A percentile compares a stretch with the other conserved stretches of the same genome.
These are phyloP conservation scores for Pseudonaja textilis DNA, from an alignment of 2,113 vertebrate species.

Conservation along the genomic window DNA sequence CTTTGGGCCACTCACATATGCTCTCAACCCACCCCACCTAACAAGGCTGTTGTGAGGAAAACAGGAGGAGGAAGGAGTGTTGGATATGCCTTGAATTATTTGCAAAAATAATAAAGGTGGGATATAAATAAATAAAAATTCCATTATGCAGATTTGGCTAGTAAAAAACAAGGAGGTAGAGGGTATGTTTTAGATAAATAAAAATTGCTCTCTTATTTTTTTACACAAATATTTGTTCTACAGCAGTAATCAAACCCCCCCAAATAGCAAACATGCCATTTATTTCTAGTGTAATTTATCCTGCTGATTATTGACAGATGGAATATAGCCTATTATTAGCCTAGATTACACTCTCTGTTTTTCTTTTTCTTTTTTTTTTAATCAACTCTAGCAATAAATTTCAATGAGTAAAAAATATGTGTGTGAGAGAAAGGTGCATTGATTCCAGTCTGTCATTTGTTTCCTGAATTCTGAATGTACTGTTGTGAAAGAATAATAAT, in stretches of 20 bases:
- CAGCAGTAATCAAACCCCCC: conserved; percentile 19
- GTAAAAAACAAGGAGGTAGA: not conserved
- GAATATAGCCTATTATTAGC: conserved; percentile 36
- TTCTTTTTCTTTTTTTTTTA: conserved; percentile 41
- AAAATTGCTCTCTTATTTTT: conserved; percentile 23
- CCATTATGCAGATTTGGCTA: not conserved
- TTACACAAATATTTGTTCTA: conserved; percentile 49
- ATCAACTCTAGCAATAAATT: conserved; percentile 46
- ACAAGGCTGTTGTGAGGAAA: not conserved
- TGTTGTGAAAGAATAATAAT: conserved; percentile 54
- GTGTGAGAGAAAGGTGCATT: not conserved
- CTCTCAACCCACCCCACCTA: not conserved
- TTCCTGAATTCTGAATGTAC: conserved; percentile 53
- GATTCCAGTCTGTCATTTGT: conserved; percentile 55
- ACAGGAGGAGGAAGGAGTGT: not conserved
- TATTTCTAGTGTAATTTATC: conserved; percentile 40
- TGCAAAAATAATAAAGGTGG: not conserved
- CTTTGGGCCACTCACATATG: not conserved
- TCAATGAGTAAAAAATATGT: conserved; percentile 35
- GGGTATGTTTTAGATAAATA: not conserved
- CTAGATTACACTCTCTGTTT: conserved; percentile 46
- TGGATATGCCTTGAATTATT: not conserved
- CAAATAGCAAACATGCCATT: conserved; percentile 34
- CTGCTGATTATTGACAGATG: conserved; percentile 37
- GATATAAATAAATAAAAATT: not conserved